Percentiles rank a stretch among this genome's conserved stretches.
Conservation (phyloP, 2,888 invertebrate genomes). For the Agonopterix alstromeriana region DNA sequence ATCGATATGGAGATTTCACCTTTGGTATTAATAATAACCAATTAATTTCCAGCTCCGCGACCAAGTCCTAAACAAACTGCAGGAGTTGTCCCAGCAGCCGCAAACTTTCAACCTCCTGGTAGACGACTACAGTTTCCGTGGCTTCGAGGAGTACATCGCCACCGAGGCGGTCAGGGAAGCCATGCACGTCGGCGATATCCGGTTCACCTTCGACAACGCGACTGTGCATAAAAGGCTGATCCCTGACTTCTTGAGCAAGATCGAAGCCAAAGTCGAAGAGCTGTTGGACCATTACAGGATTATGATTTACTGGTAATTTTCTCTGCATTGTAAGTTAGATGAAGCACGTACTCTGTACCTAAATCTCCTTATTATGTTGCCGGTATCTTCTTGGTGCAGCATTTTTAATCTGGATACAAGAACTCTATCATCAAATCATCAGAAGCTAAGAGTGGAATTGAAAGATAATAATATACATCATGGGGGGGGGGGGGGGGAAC, state of each 20-base stretch:
- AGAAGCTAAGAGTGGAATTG: too few relatives aligned
- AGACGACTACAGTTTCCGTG: slow-evolving; percentile 50
- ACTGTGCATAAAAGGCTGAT: slow-evolving; percentile 48
- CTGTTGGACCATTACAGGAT: slow-evolving; percentile 79
- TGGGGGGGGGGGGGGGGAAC: too few relatives aligned
- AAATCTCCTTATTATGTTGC: too few relatives aligned
- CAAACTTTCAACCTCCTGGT: slow-evolving; percentile 44
- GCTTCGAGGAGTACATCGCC: slow-evolving; percentile 76
- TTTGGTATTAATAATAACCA: too few relatives aligned
- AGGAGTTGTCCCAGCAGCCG: slow-evolving; percentile 33
- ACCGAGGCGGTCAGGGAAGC: slow-evolving; percentile 71
- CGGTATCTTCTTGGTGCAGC: too few relatives aligned
- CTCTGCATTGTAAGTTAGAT: background rate
- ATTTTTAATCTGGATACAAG: too few relatives aligned
- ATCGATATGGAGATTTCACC: too few relatives aligned
- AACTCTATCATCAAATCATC: too few relatives aligned
- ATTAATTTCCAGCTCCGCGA: slow-evolving; percentile 37
- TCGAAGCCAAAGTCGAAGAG: slow-evolving; percentile 75
- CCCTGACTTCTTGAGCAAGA: slow-evolving; percentile 81
- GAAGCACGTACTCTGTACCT: too few relatives aligned
- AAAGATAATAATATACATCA: too few relatives aligned
- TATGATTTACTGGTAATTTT: slow-evolving; percentile 78
- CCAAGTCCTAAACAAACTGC: slow-evolving; percentile 31
- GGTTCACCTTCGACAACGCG: slow-evolving; percentile 37
- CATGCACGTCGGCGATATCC: slow-evolving; percentile 84